Conservation (phyloP, 1,140 invertebrate species). For the Drosophila micromelanica region DNA sequence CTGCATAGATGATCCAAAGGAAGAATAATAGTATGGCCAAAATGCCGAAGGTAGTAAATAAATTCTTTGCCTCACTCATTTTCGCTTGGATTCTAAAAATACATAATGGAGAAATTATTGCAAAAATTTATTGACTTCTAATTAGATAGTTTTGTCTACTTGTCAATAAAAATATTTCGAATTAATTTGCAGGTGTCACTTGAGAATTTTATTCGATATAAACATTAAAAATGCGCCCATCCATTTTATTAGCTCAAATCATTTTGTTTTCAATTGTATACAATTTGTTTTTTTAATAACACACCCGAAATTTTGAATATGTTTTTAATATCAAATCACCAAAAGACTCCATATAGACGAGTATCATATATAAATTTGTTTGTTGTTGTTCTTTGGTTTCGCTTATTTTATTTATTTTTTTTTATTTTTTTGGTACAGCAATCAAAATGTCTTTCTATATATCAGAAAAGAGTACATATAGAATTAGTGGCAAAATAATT, state of each 20-base stretch:
- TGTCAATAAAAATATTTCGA: slow-evolving; percentile 32
- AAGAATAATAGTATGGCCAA: slow-evolving; percentile 70
- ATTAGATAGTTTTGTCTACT: slow-evolving; percentile 24
- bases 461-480: slow-evolving; percentile 17
- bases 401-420: slow-evolving; percentile 5
- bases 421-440: slow-evolving; percentile 42
- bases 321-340: slow-evolving; percentile 29
- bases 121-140: slow-evolving; percentile 14
- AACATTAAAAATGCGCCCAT: slow-evolving; percentile 61
- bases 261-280: slow-evolving; percentile 72
- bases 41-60: slow-evolving; percentile 78
- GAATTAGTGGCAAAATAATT: slow-evolving; percentile 58
- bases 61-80: slow-evolving; percentile 77
- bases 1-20: slow-evolving; percentile 76
- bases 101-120: slow-evolving; percentile 25
- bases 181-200: slow-evolving; percentile 46
- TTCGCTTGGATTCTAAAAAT: slow-evolving; percentile 44
- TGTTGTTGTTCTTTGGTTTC: slow-evolving; percentile 34
- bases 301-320: slow-evolving; percentile 49
- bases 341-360: slow-evolving; percentile 8
- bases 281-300: slow-evolving; percentile 48
- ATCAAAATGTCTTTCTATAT: slow-evolving; percentile 40
- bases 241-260: slow-evolving; percentile 67
- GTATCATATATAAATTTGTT: slow-evolving; percentile 37
- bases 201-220: slow-evolving; percentile 59